Conservation (phyloP, 2,797 vertebrate genomes). For the Hybognathus amarus region DNA sequence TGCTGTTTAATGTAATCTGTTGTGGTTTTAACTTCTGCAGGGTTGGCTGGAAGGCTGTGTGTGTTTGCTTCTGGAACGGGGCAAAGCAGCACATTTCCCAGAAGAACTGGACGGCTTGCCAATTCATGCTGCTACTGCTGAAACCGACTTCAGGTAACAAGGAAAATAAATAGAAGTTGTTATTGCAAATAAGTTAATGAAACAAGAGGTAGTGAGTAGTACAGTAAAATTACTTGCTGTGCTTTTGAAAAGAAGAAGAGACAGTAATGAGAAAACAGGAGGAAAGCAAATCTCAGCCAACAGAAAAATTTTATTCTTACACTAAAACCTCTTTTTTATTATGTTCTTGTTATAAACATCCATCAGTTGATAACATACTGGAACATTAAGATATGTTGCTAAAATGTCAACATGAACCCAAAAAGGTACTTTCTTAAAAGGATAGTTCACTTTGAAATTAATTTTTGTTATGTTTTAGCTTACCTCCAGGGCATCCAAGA, state of each 20-base stretch:
- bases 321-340: too few species aligned
- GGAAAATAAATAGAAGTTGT: neutral
- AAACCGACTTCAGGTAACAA: constrained; percentile 82
- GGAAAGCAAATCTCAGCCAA: neutral
- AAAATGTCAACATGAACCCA: constrained; percentile 3
- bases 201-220: neutral
- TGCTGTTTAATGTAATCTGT: neutral
- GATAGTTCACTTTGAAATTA: too few species aligned
- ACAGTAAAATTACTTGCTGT: constrained; percentile 17
- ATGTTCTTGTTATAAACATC: neutral
- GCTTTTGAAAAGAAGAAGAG: constrained; percentile 6
- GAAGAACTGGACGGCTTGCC: constrained; percentile 88
- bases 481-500: too few species aligned
- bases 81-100: constrained; percentile 88
- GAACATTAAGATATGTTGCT: neutral
- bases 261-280: constrained; percentile 25
- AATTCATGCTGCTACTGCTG: constrained; percentile 86
- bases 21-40: constrained; percentile 64
- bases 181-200: neutral
- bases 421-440: accelerated
- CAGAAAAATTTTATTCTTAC: neutral
- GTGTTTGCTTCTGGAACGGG: constrained; percentile 85
- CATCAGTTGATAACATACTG: neutral
- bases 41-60: constrained; percentile 90
- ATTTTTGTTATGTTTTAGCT: too few species aligned